Evolutionary conservation across 1,140 invertebrate genomes (phyloP).

Genomic region (Cherax quadricarinatus): DNA sequence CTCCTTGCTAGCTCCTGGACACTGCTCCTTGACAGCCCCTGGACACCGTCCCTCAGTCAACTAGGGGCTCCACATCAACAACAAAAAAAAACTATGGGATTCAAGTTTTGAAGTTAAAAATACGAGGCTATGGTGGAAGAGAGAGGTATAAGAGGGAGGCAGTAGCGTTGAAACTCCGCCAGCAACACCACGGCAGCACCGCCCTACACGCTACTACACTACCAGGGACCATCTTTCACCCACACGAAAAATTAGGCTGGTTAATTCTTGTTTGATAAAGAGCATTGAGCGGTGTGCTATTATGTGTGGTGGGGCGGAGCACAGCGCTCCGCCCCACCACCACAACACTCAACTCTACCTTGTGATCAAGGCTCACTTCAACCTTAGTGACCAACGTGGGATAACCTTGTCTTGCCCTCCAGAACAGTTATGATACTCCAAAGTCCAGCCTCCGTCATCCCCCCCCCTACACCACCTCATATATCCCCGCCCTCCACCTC

Average conservation of each 20-base stretch:
- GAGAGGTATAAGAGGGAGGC: neutral
- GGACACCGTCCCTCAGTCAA: neutral
- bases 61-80: neutral
- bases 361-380: neutral
- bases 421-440: conserved; percentile 32
- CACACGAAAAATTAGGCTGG: conserved; percentile 33
- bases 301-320: neutral
- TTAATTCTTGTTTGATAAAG: conserved; percentile 58
- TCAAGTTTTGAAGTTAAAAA: conserved; percentile 35
- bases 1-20: neutral
- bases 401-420: neutral
- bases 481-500: neutral
- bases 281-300: conserved; percentile 37
- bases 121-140: neutral
- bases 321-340: neutral
- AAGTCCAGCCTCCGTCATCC: conserved; percentile 27
- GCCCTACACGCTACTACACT: neutral
- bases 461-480: neutral
- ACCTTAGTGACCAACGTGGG: neutral
- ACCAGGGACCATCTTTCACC: neutral
- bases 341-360: neutral
- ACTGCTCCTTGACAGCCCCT: neutral
- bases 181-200: too few relatives aligned
- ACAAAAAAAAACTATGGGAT: conserved; percentile 39
- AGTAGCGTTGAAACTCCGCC: neutral